phyloP scores from a whole-genome alignment of 2,888 invertebrate species.

The Conistra vaccinii region DNA sequence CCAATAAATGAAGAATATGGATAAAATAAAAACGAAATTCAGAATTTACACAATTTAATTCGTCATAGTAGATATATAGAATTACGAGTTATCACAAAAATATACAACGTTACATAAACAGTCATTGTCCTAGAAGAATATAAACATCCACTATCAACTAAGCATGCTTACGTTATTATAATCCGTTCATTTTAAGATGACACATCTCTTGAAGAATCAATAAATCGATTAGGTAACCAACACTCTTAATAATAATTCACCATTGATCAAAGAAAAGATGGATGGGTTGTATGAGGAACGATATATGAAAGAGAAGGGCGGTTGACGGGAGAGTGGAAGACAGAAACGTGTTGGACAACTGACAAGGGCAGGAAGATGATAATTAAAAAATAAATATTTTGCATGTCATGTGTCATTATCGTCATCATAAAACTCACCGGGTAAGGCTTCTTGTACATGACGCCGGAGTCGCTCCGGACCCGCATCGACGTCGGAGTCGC shows the following conservation, averaged over 20 bases:
- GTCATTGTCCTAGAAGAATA: constrained; percentile 60
- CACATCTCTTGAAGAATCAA: not conserved
- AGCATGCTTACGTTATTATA: constrained; percentile 27
- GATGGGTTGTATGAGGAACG: not conserved
- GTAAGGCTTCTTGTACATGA: not conserved
- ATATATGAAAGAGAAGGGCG: not conserved
- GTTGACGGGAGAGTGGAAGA: too few relatives aligned
- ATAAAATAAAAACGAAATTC: not conserved
- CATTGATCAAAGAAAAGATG: not conserved
- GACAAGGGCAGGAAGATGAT: not conserved
- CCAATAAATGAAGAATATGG: not conserved
- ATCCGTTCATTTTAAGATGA: constrained; percentile 18
- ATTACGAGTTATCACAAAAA: constrained; percentile 66
- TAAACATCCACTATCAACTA: constrained; percentile 54
- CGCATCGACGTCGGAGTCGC: too few relatives aligned
- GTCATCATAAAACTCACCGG: constrained; percentile 17
- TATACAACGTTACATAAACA: constrained; percentile 59
- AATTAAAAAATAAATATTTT: not conserved
- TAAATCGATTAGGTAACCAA: not conserved
- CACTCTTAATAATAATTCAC: not conserved
- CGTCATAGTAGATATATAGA: constrained; percentile 50
- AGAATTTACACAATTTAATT: constrained; percentile 59
- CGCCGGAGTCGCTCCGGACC: too few relatives aligned
- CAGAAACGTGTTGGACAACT: not conserved
- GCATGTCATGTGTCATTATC: not conserved